Conservation (phyloP, 2,113 vertebrate genomes). For the Melanostigma gelatinosum region DNA sequence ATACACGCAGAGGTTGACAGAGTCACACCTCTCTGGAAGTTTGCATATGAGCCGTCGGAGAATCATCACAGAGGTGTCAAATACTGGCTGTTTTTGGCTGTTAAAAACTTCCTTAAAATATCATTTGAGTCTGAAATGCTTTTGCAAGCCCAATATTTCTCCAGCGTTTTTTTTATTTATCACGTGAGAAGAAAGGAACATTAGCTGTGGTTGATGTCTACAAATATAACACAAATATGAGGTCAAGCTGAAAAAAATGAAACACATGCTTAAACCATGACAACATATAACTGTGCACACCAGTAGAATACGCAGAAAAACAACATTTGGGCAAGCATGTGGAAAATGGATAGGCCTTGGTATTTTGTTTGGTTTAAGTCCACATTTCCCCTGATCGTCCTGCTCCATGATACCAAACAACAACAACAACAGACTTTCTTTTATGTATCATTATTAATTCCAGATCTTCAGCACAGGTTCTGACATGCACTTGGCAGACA, state of each 20-base stretch:
- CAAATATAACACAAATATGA: not conserved
- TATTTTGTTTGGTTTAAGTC: not conserved
- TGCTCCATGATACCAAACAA: not conserved
- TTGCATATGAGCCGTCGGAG: constrained; percentile 28
- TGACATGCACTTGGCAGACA: not conserved
- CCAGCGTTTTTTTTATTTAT: not conserved
- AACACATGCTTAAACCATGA: not conserved
- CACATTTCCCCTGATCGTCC: not conserved
- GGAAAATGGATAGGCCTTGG: not conserved
- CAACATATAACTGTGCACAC: not conserved
- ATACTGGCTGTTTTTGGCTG: constrained; percentile 27
- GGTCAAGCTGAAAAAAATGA: not conserved
- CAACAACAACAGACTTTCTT: not conserved
- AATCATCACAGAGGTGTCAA: constrained; percentile 47
- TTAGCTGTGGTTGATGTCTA: not conserved
- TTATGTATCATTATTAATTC: not conserved
- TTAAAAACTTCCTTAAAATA: not conserved
- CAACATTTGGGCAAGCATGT: not conserved
- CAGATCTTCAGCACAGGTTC: not conserved
- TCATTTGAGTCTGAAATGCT: not conserved
- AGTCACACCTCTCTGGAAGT: constrained; percentile 25
- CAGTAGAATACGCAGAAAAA: not conserved
- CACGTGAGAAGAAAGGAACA: not conserved
- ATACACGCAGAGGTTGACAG: constrained; percentile 7
- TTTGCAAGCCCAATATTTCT: not conserved